Base-by-base conservation (phyloP, 2,888 invertebrate species). In the Onthophagus sagittarius region DNA sequence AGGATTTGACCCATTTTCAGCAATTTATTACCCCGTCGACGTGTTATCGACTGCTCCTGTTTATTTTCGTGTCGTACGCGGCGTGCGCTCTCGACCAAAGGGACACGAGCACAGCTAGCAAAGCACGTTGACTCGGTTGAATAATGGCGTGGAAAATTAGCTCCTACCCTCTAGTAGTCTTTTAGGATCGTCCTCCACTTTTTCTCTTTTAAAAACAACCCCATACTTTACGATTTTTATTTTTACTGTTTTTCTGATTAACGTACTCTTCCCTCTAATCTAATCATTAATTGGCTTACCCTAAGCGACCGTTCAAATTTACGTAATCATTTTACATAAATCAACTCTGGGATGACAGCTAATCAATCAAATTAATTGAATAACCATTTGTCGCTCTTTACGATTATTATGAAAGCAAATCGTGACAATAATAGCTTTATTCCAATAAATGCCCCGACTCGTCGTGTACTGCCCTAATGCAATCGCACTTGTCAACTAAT, bases 11-110 rank as follows among this genome's bases (percentile, higher is more conserved):
- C 39, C 39, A 53, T 53, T 53, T 53, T 53, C 39, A 11, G 4
- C 9, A 53, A 53, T 53, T 53, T 53, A 53, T 53, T 53, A 53
- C 39, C 23, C 11, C 39, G 39, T 7, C 39, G 39, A 53, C 39
- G 39, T 53, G 39, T 53, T 53, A 53, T 53, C 39, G 39, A 53
- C 39, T 53, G 39, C 11, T 53, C 23, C 65, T 65, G 65, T 65
- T 65, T 65, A 65, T 65, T 65, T 65, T 65, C 65, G 23, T 32
- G 65, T 65, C 65, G 14, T 15, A 15, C 23, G 32, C n/a, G 65
- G 13, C 65, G 14, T 15, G 32, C 23, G 32, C n/a, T 65, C 15
- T 13, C 23, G 23, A n/a, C 32, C 23, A 65, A 65, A 15, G 6
- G 65, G 65, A 65, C 23, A 5, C 11, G 23, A 13, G 7, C 65